Conservation (phyloP, 2,797 vertebrate genomes). For the Cuniculus paca region DNA sequence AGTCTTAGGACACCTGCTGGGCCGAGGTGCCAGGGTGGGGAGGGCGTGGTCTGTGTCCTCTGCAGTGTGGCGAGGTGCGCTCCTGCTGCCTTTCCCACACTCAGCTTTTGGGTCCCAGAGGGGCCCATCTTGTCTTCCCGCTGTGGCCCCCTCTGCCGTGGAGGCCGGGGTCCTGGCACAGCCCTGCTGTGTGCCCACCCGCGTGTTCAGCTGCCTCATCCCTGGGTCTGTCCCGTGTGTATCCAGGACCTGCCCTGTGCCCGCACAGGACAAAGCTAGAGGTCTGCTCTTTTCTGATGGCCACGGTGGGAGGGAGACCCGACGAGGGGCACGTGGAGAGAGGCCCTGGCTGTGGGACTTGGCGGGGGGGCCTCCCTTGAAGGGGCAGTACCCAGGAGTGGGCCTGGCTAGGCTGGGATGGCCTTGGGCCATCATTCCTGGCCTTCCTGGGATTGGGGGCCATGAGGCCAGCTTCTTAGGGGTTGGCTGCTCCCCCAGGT, state of each 20-base stretch:
- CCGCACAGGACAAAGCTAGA: fast-evolving
- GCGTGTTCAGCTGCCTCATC: fast-evolving
- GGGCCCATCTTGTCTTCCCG: not conserved
- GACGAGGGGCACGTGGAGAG: not conserved
- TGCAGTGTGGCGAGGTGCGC: not conserved
- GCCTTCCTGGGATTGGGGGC: not conserved
- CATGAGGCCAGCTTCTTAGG: not conserved
- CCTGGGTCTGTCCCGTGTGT: not conserved
- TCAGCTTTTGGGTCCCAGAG: not conserved
- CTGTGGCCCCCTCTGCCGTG: not conserved
- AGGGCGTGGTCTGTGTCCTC: not conserved
- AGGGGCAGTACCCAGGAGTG: not conserved
- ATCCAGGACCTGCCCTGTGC: not conserved
- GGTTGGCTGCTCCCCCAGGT: not conserved
- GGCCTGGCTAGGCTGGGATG: not conserved
- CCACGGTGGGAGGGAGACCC: not conserved
- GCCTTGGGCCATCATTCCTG: not conserved
- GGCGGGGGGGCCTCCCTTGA: not conserved
- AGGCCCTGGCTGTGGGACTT: not conserved
- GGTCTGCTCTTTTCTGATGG: not conserved
- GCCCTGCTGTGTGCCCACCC: not conserved
- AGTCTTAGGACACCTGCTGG: not conserved
- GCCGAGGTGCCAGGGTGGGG: not conserved
- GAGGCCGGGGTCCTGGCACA: not conserved
- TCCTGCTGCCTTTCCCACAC: not conserved